Evolutionary conservation across 2,113 vertebrate species (phyloP).

Genomic region (Hippocampus comes): DNA sequence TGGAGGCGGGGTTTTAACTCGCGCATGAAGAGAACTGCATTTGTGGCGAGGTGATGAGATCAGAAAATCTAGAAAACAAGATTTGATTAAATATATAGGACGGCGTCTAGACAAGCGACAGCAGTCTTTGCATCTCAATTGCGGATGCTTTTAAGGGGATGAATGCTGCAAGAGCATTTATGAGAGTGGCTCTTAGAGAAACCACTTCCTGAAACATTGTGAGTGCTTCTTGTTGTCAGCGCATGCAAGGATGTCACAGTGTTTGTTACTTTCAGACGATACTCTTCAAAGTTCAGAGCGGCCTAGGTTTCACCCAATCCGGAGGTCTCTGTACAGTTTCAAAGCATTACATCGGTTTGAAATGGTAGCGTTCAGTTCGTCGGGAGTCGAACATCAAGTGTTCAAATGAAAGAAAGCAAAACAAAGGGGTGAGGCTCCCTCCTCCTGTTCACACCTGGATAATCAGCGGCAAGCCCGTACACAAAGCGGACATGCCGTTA

Average conservation of each 20-base stretch:
- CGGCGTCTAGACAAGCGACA: conserved; percentile 13
- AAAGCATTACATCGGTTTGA: background rate
- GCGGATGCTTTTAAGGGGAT: conserved; percentile 19
- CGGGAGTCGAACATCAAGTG: background rate
- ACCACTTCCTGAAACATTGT: conserved; percentile 23
- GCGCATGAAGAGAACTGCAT: background rate
- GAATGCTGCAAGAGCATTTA: conserved; percentile 35
- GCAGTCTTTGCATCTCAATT: conserved; percentile 29
- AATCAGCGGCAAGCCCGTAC: conserved; percentile 24
- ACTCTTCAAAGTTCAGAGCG: background rate
- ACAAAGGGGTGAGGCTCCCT: background rate
- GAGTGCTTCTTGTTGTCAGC: background rate
- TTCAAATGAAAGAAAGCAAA: background rate
- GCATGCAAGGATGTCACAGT: background rate
- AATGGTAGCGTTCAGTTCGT: background rate
- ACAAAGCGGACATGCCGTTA: conserved; percentile 21
- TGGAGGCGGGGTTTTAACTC: background rate
- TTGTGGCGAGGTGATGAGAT: background rate
- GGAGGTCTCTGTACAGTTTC: background rate
- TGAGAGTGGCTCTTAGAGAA: conserved; percentile 4
- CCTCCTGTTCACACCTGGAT: conserved; percentile 38
- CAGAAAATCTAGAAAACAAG: background rate
- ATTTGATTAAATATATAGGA: background rate
- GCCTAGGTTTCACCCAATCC: background rate
- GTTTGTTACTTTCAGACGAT: background rate